Conservation (phyloP, 2,888 invertebrate genomes). For the Tanytarsus gracilentus region DNA sequence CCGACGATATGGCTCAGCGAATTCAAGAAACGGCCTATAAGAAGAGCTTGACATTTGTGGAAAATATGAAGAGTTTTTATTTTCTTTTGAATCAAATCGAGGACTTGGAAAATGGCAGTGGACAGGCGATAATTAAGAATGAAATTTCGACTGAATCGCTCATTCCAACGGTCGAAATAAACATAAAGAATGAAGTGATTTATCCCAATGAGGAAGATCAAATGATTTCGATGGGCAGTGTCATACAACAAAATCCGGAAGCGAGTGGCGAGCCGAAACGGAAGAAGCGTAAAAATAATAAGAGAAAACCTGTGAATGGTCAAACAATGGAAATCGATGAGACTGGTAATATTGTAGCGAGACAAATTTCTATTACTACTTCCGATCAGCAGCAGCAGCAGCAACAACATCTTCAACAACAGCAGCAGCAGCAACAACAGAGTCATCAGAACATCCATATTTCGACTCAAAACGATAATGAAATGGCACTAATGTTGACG, state of each 20-base stretch:
- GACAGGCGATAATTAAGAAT: conserved; percentile 22
- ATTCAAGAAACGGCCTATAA: conserved; percentile 25
- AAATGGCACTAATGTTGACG: conserved; percentile 25
- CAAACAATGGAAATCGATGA: conserved; percentile 27
- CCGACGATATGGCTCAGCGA: conserved; percentile 23
- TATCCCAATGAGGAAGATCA: conserved; percentile 25
- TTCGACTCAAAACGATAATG: conserved; percentile 27
- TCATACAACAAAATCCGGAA: conserved; percentile 6
- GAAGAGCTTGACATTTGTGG: conserved; percentile 23
- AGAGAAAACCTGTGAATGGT: conserved; percentile 17
- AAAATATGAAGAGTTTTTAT: conserved; percentile 28
- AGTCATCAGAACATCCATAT: conserved; percentile 5
- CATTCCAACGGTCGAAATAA: conserved; percentile 20
- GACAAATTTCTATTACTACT: conserved; percentile 3
- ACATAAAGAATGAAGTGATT: conserved; percentile 27
- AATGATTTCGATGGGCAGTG: conserved; percentile 13
- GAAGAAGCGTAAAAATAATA: conserved; percentile 14
- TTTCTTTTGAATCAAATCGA: conserved; percentile 26
- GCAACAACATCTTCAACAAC: not conserved
- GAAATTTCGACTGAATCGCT: conserved; percentile 19
- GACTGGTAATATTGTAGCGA: conserved; percentile 20
- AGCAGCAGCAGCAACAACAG: not conserved
- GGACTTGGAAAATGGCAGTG: conserved; percentile 1
- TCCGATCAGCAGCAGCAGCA: not conserved
- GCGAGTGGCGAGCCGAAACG: conserved; percentile 7